A percentile compares a stretch with the other conserved stretches of the same genome.
phyloP scores from a whole-genome alignment of 2,888 invertebrate genomes.

The Rhaphigaster nebulosa region DNA sequence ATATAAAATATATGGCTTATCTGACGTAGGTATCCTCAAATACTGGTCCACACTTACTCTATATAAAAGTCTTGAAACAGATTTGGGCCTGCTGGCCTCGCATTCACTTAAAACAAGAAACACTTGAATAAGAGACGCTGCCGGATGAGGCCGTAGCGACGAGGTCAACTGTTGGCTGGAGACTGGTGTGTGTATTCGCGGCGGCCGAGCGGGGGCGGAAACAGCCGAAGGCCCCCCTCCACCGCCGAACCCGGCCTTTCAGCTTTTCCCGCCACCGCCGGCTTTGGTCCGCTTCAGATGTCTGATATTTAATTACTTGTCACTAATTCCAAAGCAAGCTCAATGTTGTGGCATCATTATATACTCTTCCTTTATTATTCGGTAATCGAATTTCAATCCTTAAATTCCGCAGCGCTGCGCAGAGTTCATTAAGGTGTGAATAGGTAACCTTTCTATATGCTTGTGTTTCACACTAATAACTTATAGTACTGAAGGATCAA shows the following conservation, averaged over 20 bases:
- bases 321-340: background rate
- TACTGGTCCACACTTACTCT: slow-evolving; percentile 49
- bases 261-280: slow-evolving; percentile 36
- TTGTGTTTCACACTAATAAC: no score
- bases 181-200: slow-evolving; percentile 52
- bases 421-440: no score
- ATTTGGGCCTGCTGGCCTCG: slow-evolving; percentile 43
- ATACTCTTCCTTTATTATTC: background rate
- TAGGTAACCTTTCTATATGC: no score
- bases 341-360: background rate
- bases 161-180: slow-evolving; percentile 44
- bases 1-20: slow-evolving; percentile 42
- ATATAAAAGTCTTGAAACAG: slow-evolving; percentile 42
- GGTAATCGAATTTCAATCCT: no score
- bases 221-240: slow-evolving; percentile 47
- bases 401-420: no score
- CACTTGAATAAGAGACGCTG: slow-evolving; percentile 32
- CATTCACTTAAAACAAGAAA: slow-evolving; percentile 56
- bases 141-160: background rate
- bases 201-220: slow-evolving; percentile 50
- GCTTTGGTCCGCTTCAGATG: background rate
- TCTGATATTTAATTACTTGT: background rate
- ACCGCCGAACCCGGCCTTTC: background rate
- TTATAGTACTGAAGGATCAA: no score
- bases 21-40: slow-evolving; percentile 53